Evolutionary conservation across 2,888 invertebrate species (phyloP), one percentile per base, ranked within the genome.

Genomic region (Candidula unifasciata): DNA sequence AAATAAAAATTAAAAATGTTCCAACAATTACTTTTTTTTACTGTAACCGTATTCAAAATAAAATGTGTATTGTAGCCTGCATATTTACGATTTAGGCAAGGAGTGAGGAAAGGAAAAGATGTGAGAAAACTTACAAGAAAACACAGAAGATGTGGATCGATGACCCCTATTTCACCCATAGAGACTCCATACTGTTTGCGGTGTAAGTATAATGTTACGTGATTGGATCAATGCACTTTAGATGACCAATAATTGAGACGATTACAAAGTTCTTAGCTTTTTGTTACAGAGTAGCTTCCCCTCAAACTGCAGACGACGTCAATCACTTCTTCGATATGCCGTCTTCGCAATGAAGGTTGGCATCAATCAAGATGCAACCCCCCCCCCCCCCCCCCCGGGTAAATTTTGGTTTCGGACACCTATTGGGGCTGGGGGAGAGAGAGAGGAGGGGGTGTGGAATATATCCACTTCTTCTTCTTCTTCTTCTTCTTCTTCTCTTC

Each of bases 81-180:
- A 27, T n/a, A 30, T 27, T 35, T 69, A 6, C n/a, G 68, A 68
- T 68, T n/a, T 18, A 13, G 13, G 68, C 54, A 54, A 18, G 54
- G 54, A 54, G 21, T 13, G 21, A 60, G 60, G 21, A 60, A 60
- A n/a, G 1, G 0, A 73, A n/a, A 54, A 10, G 6, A 30, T n/a
- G 3, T 1, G 2, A 74, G 6, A 30, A 30, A 33, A 74, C 74
- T 74, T 54, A 74, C 74, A 30, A 54, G 5, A 30, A 74, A 44
- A 54, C 1, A 30, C 16, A 16, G 30, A 54, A 74, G 21, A 18
- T 54, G 52, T 54, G 13, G 30, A 27, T 3, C 5, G 74, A 74
- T 74, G 74, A 74, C 74, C 74, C 74, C 74, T 74, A 74, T 30
- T 74, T 33, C 74, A 74, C 21, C 54, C 54, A 54, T 24, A 54